phyloP scores from a whole-genome alignment of 2,888 invertebrate species.

The Cantharis rufa region DNA sequence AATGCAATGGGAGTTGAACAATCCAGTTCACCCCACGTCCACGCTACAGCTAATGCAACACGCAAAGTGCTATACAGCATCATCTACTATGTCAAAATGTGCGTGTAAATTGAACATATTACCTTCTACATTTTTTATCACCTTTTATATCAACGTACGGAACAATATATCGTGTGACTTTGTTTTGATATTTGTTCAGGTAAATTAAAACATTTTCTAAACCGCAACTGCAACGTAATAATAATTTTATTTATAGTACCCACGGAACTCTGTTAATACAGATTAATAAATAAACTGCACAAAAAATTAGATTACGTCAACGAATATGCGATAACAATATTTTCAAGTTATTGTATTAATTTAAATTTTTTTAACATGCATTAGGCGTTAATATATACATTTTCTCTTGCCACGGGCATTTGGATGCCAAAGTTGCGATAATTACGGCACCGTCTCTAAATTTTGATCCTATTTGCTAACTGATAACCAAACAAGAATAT shows the following conservation, averaged over 20 bases:
- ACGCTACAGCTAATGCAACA: slow-evolving; percentile 17
- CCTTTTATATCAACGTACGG: slow-evolving; percentile 30
- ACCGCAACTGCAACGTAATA: neutral
- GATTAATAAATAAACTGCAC: neutral
- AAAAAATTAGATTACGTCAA: neutral
- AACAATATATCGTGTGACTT: slow-evolving; percentile 22
- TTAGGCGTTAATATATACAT: too few relatives aligned
- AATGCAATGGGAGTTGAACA: slow-evolving; percentile 13
- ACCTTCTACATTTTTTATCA: slow-evolving; percentile 34
- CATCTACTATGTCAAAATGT: slow-evolving; percentile 19
- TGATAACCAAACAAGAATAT: too few relatives aligned
- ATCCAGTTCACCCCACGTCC: slow-evolving; percentile 15
- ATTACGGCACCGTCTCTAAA: too few relatives aligned
- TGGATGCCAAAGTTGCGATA: neutral
- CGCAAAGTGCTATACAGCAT: slow-evolving; percentile 21
- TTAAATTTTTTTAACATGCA: neutral
- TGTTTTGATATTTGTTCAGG: slow-evolving; percentile 19
- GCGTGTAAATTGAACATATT: slow-evolving; percentile 33
- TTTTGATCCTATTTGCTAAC: too few relatives aligned
- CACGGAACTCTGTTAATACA: neutral
- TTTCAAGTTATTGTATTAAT: neutral
- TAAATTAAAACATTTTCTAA: slow-evolving; percentile 19
- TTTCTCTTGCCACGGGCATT: neutral
- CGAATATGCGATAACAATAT: neutral
- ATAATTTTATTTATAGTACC: neutral